Evolutionary conservation across 2,888 invertebrate species (phyloP), one percentile per base, ranked within the genome.

Genomic region (Cheilosia urbana): DNA sequence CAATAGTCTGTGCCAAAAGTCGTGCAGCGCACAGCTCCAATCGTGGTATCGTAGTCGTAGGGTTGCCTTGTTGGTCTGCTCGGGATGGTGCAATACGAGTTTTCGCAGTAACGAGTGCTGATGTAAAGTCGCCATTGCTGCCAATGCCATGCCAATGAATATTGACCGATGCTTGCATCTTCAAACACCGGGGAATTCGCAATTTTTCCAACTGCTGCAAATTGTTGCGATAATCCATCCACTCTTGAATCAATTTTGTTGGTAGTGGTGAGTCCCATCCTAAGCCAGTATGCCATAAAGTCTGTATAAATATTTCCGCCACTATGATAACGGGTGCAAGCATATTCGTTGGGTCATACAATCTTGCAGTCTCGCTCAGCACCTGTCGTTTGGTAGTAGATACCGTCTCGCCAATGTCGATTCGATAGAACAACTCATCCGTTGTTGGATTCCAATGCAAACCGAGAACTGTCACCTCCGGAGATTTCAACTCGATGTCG

Each of bases 71-170:
- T 3, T 17, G 27, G 6, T 71, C 47, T 5, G 21, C 21, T 47
- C 58, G 71, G 21, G 34, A 58, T 47, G 47, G 37, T 45, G 71
- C 47, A 19, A 71, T 49, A n/a, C 57, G 57, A 0, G 47, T 47
- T 71, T 58, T 71, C 13, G 57, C 42, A 57, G 57, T 69, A 47
- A 69, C 17, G 19, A 71, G 58, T 45, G 57, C 58, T 21, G 21
- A 21, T 21, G 21, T 21, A 21, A 21, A 21, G 21, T 21, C 21
- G 21, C 40, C 42, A 68, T 55, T 55, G 68, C 17, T 24, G 9
- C 71, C n/a, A n/a, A n/a, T n/a, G n/a, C n/a, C 75, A 75, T 55
- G 63, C 30, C 65, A 42, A 37, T 75, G 65, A 60, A 51, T 40
- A 11, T 53, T 72, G 19, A 30, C n/a, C n/a, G n/a, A n/a, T n/a